Base-by-base conservation (phyloP, 2,888 invertebrate species). In the Eristalis tenax region DNA sequence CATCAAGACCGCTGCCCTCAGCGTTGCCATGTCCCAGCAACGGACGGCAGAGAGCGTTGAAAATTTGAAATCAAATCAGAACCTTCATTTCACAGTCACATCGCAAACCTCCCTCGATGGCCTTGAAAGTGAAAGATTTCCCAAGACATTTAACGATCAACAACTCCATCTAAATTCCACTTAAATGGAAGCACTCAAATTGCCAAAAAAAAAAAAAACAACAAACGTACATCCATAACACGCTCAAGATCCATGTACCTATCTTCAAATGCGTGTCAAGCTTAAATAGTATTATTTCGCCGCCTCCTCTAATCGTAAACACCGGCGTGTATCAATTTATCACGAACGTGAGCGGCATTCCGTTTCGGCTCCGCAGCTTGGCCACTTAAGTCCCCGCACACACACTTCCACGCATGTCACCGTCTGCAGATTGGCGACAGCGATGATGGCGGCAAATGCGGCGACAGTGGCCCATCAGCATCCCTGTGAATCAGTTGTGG, bases 271-370 rank as follows among this genome's bases (percentile, higher is more conserved):
- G 57, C 63, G 28, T 81, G 69, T 56, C 77, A 65, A 61, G 61
- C 59, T 65, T 32, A 22, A 68, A 73, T 59, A 85, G 69, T 82
- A 74, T 77, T 59, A 82, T 85, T 77, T 85, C 56, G 50, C 85
- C 85, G 81, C 85, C 85, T 77, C 68, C 59, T 85, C 81, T 73
- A 73, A 82, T 82, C 85, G 28, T 59, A 35, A 85, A 74, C 70
- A 68, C 73, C 56, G 69, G 69, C 74, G 61, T 50, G 50, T 63
- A 70, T 78, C 50, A 82, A 86, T 86, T 74, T 59, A 78, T 86
- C 82, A 74, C 22, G 69, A 70, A 86, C 85, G 85, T 86, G 85
- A 82, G 64, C 13, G 23, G 85, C 77, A 86, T 86, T 18, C 8
- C 50, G 6, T 18, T 4, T n/a, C 26, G 26, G 50, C 5, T 35